Evolutionary conservation across 2,888 invertebrate genomes (phyloP).

Genomic region (Zygothrica quintamaculata): DNA sequence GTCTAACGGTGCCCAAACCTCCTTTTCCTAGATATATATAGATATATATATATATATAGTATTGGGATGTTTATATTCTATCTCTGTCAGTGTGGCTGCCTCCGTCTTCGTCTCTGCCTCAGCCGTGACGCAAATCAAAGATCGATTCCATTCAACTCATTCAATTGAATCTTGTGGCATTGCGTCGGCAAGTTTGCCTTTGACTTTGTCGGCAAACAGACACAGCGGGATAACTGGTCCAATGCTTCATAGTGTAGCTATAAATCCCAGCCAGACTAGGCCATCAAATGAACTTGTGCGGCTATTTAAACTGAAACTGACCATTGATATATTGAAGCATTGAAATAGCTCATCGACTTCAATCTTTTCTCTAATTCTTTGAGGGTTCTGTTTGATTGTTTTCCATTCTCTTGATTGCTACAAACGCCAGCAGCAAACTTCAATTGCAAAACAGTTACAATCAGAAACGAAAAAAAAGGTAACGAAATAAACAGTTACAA

Average conservation of each 20-base stretch:
- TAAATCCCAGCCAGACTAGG: constrained; percentile 38
- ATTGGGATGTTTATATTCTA: constrained; percentile 23
- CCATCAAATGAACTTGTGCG: constrained; percentile 56
- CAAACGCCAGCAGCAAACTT: constrained; percentile 52
- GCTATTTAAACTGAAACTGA: constrained; percentile 63
- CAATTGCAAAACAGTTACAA: too few species aligned
- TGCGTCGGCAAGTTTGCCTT: constrained; percentile 66
- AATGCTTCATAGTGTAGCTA: constrained; percentile 41
- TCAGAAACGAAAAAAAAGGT: too few species aligned
- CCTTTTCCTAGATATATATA: too few species aligned
- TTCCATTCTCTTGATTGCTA: constrained; percentile 62
- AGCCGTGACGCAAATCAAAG: constrained; percentile 54
- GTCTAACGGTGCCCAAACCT: constrained; percentile 42
- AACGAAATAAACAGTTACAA: too few species aligned
- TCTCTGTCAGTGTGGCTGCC: too few species aligned
- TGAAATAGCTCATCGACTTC: neutral
- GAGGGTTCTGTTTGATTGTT: constrained; percentile 48
- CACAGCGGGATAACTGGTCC: constrained; percentile 63
- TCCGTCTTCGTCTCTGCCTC: constrained; percentile 2
- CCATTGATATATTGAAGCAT: too few species aligned
- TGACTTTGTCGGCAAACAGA: constrained; percentile 77
- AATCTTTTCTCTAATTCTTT: constrained; percentile 15
- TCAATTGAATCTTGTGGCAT: constrained; percentile 67
- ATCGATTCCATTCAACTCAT: constrained; percentile 39
- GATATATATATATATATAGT: too few species aligned